Evolutionary conservation across 2,113 vertebrate species (phyloP).

Genomic region (Pseudorectes ferrugineus): DNA sequence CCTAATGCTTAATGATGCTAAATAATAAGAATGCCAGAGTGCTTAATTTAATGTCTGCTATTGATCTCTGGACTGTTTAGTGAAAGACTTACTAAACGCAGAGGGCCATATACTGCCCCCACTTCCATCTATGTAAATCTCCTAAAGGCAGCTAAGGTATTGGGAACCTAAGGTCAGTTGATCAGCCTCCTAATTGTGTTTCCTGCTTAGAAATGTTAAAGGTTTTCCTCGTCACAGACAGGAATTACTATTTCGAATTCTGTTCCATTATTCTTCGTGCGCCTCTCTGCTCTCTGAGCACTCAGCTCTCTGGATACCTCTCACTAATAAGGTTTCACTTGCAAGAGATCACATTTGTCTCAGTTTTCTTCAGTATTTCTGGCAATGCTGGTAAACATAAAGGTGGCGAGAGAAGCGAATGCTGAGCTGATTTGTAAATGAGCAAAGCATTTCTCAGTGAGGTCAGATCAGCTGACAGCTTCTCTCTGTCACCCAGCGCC

Average conservation of each 20-base stretch:
- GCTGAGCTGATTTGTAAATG: background rate
- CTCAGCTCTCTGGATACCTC: background rate
- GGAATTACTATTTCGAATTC: background rate
- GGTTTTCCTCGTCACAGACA: background rate
- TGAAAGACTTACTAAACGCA: background rate
- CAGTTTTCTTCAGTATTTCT: background rate
- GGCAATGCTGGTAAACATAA: background rate
- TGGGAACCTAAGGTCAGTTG: background rate
- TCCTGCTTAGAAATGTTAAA: background rate
- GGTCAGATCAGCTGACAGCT: background rate
- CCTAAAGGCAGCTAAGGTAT: background rate
- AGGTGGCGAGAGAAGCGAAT: background rate
- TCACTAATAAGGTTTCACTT: background rate
- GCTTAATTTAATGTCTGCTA: slow-evolving; percentile 49
- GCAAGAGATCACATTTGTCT: background rate
- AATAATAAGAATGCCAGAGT: slow-evolving; percentile 61
- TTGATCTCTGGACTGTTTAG: slow-evolving; percentile 34
- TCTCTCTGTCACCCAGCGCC: background rate
- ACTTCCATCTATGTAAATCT: background rate
- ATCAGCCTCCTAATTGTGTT: background rate
- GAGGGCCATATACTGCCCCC: background rate
- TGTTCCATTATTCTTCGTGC: background rate
- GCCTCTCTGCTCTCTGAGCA: background rate
- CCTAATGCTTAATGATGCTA: slow-evolving; percentile 54
- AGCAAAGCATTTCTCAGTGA: background rate